Conservation (phyloP, 1,140 invertebrate species). For the Apocrypta bakeri region DNA sequence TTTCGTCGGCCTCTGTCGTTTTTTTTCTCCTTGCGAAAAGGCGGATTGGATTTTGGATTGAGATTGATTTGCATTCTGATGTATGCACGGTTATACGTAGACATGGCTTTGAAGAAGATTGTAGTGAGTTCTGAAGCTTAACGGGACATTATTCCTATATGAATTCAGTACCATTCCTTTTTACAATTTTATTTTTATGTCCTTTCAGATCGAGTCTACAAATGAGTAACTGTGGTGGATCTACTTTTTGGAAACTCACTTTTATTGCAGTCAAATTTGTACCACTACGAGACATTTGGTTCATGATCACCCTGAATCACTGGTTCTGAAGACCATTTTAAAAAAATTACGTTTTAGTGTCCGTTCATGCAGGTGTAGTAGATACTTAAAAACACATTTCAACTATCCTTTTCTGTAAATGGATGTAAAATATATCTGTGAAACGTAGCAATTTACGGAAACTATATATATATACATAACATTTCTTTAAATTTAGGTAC, state of each 20-base stretch:
- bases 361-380: too few relatives aligned
- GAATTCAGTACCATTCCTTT: not conserved
- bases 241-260: too few relatives aligned
- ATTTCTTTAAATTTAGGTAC: not conserved
- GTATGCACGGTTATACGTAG: not conserved
- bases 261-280: too few relatives aligned
- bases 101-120: not conserved
- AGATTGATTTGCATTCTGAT: conserved; percentile 24
- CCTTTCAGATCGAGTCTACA: too few relatives aligned
- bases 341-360: too few relatives aligned
- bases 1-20: not conserved
- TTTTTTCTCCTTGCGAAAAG: not conserved
- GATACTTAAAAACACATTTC: too few relatives aligned
- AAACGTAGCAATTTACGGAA: not conserved
- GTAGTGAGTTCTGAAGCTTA: not conserved
- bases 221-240: too few relatives aligned
- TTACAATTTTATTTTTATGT: too few relatives aligned
- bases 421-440: not conserved
- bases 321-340: too few relatives aligned
- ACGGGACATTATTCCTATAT: not conserved
- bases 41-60: conserved; percentile 4
- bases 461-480: not conserved
- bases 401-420: too few relatives aligned
- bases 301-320: too few relatives aligned
- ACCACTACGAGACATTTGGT: too few relatives aligned